Conservation (phyloP, 2,797 vertebrate species). For the Melanitta fusca region DNA sequence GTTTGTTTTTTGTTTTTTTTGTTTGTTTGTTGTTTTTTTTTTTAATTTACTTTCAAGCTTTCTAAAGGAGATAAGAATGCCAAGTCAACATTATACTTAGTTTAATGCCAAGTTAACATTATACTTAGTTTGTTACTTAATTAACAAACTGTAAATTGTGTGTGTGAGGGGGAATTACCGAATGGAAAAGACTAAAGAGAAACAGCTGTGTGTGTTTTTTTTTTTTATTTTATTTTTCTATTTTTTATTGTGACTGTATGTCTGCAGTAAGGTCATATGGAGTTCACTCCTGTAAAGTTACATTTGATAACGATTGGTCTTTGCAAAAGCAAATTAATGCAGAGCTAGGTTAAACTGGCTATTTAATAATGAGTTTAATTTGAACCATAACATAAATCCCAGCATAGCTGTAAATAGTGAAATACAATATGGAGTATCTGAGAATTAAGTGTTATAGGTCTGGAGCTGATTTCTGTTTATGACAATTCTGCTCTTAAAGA, state of each 20-base stretch:
- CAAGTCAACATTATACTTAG: constrained; percentile 6
- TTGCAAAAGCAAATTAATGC: constrained; percentile 39
- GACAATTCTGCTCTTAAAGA: not conserved
- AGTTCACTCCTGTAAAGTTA: constrained; percentile 67
- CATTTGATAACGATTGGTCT: constrained; percentile 33
- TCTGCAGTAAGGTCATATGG: constrained; percentile 43
- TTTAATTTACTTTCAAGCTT: not conserved
- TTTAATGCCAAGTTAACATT: not conserved
- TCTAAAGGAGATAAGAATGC: not conserved
- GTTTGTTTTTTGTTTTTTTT: not conserved
- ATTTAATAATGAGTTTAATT: constrained; percentile 4
- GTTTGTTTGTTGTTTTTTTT: too few relatives aligned
- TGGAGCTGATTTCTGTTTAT: not conserved
- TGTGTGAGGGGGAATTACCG: not conserved
- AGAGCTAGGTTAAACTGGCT: constrained; percentile 6
- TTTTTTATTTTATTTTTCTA: constrained; percentile 44
- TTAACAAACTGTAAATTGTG: not conserved
- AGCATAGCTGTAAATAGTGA: not conserved
- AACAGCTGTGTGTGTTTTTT: constrained; percentile 52
- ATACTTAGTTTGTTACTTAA: not conserved
- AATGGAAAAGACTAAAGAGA: constrained; percentile 59
- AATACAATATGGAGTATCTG: not conserved
- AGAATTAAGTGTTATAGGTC: not conserved
- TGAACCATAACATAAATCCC: not conserved
- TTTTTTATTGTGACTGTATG: constrained; percentile 31